A percentile compares a stretch with the other conserved stretches of the same genome.
phyloP scores from a whole-genome alignment of 2,797 vertebrate species.

The Halcyon smyrnensis region DNA sequence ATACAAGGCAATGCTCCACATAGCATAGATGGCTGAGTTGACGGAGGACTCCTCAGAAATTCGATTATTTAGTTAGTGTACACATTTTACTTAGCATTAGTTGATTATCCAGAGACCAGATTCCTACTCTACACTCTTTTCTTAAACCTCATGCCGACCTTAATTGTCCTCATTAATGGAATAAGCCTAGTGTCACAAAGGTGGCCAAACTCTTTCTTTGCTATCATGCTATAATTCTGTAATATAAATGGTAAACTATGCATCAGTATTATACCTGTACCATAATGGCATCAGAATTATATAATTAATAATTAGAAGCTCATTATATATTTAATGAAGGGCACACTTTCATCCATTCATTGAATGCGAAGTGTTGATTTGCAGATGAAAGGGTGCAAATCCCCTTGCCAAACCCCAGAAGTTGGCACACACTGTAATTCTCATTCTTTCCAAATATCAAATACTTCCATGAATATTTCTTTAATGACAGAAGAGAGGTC shows the following conservation, averaged over 20 bases:
- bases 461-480: background rate
- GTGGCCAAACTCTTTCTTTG: background rate
- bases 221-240: background rate
- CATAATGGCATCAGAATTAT: background rate
- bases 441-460: background rate
- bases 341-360: background rate
- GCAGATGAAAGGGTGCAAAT: background rate
- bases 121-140: background rate
- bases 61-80: background rate
- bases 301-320: background rate
- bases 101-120: background rate
- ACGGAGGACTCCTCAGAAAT: background rate
- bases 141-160: background rate
- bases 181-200: background rate
- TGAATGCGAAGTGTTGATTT: conserved; percentile 1
- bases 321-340: background rate
- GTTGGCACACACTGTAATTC: background rate
- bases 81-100: background rate
- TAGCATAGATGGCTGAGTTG: background rate
- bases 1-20: background rate
- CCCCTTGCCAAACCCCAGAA: background rate
- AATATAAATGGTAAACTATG: background rate
- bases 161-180: background rate
- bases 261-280: background rate
- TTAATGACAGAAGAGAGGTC: background rate